phyloP scores from a whole-genome alignment of 2,888 invertebrate species.

The Julus scanicus region DNA sequence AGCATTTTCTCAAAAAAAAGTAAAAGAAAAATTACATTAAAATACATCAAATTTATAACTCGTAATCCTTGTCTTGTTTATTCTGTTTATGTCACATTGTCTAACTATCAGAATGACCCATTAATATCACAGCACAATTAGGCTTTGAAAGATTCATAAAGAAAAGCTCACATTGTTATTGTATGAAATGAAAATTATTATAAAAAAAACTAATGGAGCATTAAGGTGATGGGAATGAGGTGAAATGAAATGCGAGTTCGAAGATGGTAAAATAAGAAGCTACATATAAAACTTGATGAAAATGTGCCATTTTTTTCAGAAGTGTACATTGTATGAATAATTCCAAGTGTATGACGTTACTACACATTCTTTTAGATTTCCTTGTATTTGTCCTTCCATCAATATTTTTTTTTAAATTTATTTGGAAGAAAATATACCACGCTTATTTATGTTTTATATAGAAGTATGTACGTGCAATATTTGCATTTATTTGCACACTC shows the following conservation, averaged over 20 bases:
- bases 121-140: neutral
- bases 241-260: neutral
- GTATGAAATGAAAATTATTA: neutral
- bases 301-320: neutral
- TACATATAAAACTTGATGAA: neutral
- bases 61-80: neutral
- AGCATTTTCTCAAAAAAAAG: neutral
- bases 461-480: no score
- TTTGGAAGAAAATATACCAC: no score
- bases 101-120: neutral
- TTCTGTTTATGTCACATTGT: neutral
- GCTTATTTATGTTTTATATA: no score
- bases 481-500: no score
- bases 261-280: neutral
- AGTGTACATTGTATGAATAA: neutral
- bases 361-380: no score
- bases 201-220: neutral
- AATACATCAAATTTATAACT: neutral
- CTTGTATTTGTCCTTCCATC: neutral
- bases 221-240: constrained; percentile 22
- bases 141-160: neutral
- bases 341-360: no score
- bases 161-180: neutral
- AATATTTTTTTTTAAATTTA: neutral
- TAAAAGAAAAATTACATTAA: neutral